phyloP scores from a whole-genome alignment of 2,797 vertebrate species.

The Molossus alvarezi region DNA sequence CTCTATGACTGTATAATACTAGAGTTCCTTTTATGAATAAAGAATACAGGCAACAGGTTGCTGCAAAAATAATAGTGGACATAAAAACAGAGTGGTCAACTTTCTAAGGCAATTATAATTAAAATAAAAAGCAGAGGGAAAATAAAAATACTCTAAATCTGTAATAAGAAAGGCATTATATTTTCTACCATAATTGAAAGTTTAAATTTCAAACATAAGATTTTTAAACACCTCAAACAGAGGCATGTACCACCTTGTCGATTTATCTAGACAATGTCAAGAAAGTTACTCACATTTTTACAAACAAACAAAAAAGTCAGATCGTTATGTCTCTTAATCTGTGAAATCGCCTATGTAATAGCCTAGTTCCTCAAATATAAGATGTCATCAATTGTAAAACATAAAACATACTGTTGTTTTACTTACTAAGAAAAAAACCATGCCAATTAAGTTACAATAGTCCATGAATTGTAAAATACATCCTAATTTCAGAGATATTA shows the following conservation, averaged over 20 bases:
- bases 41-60: constrained; percentile 41
- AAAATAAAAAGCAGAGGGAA: constrained; percentile 76
- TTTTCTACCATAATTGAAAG: constrained; percentile 82
- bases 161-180: constrained; percentile 78
- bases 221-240: constrained; percentile 84
- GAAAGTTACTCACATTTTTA: constrained; percentile 62
- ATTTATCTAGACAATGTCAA: constrained; percentile 87
- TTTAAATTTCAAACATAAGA: constrained; percentile 80
- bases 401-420: constrained; percentile 40
- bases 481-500: constrained; percentile 45
- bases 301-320: constrained; percentile 78
- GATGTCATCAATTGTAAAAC: constrained; percentile 27
- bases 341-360: constrained; percentile 71
- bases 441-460: not conserved
- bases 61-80: not conserved
- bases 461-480: constrained; percentile 34
- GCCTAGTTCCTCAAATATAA: constrained; percentile 52
- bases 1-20: not conserved
- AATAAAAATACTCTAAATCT: constrained; percentile 82
- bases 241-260: constrained; percentile 83
- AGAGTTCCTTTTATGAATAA: constrained; percentile 39
- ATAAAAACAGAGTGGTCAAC: not conserved
- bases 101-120: constrained; percentile 63
- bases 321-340: constrained; percentile 86
- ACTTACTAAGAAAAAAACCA: constrained; percentile 18